Evolutionary conservation across 1,140 invertebrate species (phyloP).

Genomic region (Goniozus legneri): DNA sequence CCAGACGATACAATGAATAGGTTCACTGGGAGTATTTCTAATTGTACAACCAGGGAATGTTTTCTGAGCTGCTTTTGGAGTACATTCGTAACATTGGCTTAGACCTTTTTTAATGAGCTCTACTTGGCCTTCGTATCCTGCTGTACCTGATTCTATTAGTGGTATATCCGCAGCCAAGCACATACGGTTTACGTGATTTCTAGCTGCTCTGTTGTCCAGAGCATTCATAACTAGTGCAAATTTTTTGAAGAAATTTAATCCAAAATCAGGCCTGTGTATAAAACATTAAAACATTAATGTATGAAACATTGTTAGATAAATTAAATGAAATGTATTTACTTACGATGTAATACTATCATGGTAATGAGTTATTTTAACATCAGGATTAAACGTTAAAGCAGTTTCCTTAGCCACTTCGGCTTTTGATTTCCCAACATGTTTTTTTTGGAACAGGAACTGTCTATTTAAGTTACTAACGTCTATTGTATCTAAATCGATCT

Average conservation of each 20-base stretch:
- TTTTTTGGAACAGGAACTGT: slow-evolving; percentile 96
- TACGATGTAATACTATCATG: slow-evolving; percentile 94
- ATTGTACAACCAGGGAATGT: slow-evolving; percentile 98
- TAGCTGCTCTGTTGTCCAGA: slow-evolving; percentile 91
- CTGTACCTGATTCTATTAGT: slow-evolving; percentile 93
- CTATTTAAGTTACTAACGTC: slow-evolving; percentile 99
- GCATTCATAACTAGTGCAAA: slow-evolving; percentile 96
- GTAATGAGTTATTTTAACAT: slow-evolving; percentile 82
- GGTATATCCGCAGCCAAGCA: slow-evolving; percentile 93
- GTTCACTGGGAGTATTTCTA: slow-evolving; percentile 98
- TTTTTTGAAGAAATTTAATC: slow-evolving; percentile 86
- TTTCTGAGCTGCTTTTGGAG: slow-evolving; percentile 86
- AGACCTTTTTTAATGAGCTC: slow-evolving; percentile 83
- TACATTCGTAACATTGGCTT: slow-evolving; percentile 97
- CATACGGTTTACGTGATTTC: slow-evolving; percentile 99
- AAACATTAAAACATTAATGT: neutral
- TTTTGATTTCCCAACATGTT: slow-evolving; percentile 98
- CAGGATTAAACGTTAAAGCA: slow-evolving; percentile 83
- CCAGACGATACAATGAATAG: slow-evolving; percentile 99
- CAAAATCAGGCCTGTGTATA: slow-evolving; percentile 75
- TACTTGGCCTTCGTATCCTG: slow-evolving; percentile 94
- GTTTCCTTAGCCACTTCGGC: slow-evolving; percentile 83
- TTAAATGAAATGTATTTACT: slow-evolving; percentile 28
- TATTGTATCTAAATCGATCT: slow-evolving; percentile 99
- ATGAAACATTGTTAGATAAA: neutral